A percentile compares a stretch with the other conserved stretches of the same genome.
These are phyloP conservation scores for Zoanthus sociatus DNA, from an alignment of 92 coral and sea anemone genomes.

Conservation along the genomic window DNA sequence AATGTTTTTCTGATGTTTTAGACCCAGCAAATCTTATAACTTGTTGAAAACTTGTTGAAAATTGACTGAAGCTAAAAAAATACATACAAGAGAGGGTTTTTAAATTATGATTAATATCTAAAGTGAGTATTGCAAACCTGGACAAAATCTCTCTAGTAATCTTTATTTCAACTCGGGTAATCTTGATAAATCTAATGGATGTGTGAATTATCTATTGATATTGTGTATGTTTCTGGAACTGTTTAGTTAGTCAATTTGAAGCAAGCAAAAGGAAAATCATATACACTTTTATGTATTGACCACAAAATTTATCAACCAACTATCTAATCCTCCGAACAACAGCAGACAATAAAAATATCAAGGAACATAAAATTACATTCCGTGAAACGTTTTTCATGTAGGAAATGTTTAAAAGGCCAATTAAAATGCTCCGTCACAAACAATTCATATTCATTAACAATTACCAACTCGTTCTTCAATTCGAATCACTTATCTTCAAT, in stretches of 20 bases:
- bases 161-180: neutral
- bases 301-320: neutral
- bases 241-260: neutral
- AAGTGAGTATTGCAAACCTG: neutral
- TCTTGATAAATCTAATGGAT: neutral
- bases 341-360: neutral
- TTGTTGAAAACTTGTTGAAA: too few species aligned
- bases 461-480: neutral
- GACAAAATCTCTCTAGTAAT: neutral
- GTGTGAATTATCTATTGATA: neutral
- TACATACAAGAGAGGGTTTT: neutral
- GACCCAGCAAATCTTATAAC: too few species aligned
- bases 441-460: neutral
- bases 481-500: conserved; percentile 10
- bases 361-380: neutral
- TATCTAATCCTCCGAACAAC: neutral
- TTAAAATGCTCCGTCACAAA: conserved; percentile 27
- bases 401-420: conserved; percentile 29
- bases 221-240: neutral
- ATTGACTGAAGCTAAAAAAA: too few species aligned
- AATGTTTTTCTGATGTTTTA: too few species aligned
- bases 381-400: conserved; percentile 28
- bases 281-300: neutral
- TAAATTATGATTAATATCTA: neutral
- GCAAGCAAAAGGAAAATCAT: neutral